These are phyloP conservation scores for Eupithecia abbreviata DNA, from an alignment of 2,888 invertebrate species.

Conservation along the genomic window DNA sequence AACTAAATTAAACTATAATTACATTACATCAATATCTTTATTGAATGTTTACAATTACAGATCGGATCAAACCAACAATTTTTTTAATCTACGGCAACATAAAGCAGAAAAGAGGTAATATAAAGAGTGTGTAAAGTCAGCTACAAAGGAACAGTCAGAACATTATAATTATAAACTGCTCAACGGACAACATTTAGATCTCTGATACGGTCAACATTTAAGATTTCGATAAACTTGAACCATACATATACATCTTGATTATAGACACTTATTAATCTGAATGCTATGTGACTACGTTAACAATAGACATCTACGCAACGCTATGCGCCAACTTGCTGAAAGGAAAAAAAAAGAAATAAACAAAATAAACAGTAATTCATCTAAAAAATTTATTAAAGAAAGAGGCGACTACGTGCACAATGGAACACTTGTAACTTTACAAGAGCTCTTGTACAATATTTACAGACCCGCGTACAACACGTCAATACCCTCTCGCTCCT, in stretches of 20 bases:
- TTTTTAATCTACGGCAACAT: conserved; percentile 33
- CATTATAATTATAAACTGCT: conserved; percentile 2
- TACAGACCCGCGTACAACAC: conserved; percentile 68
- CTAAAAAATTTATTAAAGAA: conserved; percentile 84
- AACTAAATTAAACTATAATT: conserved; percentile 39
- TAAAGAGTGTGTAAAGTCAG: conserved; percentile 35
- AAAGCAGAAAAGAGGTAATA: conserved; percentile 31
- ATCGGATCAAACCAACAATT: conserved; percentile 44
- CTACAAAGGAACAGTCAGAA: conserved; percentile 35
- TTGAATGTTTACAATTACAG: conserved; percentile 48
- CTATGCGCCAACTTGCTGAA: conserved; percentile 44
- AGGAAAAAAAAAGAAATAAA: conserved; percentile 51
- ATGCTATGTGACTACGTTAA: conserved; percentile 31
- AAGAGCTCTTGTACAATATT: conserved; percentile 79
- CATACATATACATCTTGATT: conserved; percentile 23
- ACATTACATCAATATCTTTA: conserved; percentile 42
- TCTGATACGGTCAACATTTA: conserved; percentile 25
- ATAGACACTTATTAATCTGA: conserved; percentile 31
- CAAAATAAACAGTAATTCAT: conserved; percentile 71
- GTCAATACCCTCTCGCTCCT: conserved; percentile 46
- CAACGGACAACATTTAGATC: conserved; percentile 7
- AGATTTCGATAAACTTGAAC: conserved; percentile 33
- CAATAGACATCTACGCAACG: conserved; percentile 35
- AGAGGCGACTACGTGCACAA: conserved; percentile 84
- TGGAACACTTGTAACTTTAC: conserved; percentile 82